phyloP scores from a whole-genome alignment of 2,888 invertebrate species.

The Caenorhabditis sp. region DNA sequence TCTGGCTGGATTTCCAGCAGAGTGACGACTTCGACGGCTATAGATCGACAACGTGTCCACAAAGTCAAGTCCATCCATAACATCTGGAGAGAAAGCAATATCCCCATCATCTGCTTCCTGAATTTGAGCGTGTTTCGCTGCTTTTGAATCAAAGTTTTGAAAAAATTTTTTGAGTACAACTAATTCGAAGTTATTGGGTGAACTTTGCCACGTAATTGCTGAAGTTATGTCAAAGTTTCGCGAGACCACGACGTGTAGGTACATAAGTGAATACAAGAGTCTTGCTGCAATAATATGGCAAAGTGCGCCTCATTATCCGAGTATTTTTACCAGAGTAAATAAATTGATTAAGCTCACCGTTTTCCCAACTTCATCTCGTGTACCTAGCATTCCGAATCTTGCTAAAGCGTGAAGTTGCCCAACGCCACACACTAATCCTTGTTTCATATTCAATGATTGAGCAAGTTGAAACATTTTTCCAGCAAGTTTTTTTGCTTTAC shows the following conservation, averaged over 20 bases:
- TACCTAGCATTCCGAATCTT: slow-evolving; percentile 63
- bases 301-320: too few relatives aligned
- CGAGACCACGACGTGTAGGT: too few relatives aligned
- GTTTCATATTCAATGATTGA: slow-evolving; percentile 71
- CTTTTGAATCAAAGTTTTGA: too few relatives aligned
- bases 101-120: background rate
- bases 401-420: slow-evolving; percentile 73
- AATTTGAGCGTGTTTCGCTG: too few relatives aligned
- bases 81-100: slow-evolving; percentile 53
- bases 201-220: too few relatives aligned
- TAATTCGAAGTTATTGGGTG: too few relatives aligned
- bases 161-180: too few relatives aligned
- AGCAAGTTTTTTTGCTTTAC: slow-evolving; percentile 72
- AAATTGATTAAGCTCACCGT: background rate
- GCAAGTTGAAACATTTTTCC: slow-evolving; percentile 75
- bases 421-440: slow-evolving; percentile 70
- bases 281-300: too few relatives aligned
- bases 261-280: too few relatives aligned
- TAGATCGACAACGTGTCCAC: slow-evolving; percentile 60
- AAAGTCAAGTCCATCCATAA: slow-evolving; percentile 60
- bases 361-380: slow-evolving; percentile 3
- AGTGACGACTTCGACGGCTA: slow-evolving; percentile 49
- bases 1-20: slow-evolving; percentile 50
- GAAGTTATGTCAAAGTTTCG: too few relatives aligned
- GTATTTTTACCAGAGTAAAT: too few relatives aligned